These are phyloP conservation scores for Aurelia sp. DNA, from an alignment of 30 jellyfish, hydroid and myxozoan genomes.

Conservation along the genomic window DNA sequence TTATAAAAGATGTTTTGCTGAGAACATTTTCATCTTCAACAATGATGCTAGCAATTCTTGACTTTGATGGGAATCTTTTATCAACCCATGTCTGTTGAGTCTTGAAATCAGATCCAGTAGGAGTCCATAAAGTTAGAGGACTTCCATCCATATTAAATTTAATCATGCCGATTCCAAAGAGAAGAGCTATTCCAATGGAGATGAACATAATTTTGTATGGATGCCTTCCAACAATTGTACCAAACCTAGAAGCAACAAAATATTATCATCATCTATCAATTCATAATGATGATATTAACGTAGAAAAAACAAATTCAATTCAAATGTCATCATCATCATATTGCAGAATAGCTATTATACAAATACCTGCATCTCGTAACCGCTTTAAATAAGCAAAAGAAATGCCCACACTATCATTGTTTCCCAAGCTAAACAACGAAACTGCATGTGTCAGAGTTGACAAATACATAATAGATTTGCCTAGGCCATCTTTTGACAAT, in stretches of 20 bases:
- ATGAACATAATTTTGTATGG: slow-evolving; percentile 23
- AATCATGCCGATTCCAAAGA: slow-evolving; percentile 30
- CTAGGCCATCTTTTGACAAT: too few species aligned
- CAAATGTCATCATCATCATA: too few species aligned
- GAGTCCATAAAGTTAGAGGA: slow-evolving; percentile 29
- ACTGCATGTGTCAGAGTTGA: too few species aligned
- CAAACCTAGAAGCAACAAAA: background rate
- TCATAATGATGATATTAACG: too few species aligned
- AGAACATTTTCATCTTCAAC: slow-evolving; percentile 33
- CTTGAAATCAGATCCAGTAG: slow-evolving; percentile 25
- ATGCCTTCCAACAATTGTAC: slow-evolving; percentile 3
- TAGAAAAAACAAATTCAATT: too few species aligned
- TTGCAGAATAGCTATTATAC: too few species aligned
- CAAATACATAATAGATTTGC: too few species aligned
- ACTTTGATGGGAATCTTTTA: slow-evolving; percentile 9
- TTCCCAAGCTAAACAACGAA: too few species aligned
- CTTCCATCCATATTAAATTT: slow-evolving; percentile 35
- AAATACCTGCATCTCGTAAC: too few species aligned
- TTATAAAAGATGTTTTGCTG: background rate
- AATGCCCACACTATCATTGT: too few species aligned
- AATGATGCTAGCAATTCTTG: slow-evolving; percentile 15
- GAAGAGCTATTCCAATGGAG: slow-evolving; percentile 4
- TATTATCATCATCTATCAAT: background rate
- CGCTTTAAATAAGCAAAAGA: too few species aligned
- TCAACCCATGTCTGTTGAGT: slow-evolving; percentile 24